phyloP scores from a whole-genome alignment of 2,797 vertebrate genomes.

The Nyctibius grandis region DNA sequence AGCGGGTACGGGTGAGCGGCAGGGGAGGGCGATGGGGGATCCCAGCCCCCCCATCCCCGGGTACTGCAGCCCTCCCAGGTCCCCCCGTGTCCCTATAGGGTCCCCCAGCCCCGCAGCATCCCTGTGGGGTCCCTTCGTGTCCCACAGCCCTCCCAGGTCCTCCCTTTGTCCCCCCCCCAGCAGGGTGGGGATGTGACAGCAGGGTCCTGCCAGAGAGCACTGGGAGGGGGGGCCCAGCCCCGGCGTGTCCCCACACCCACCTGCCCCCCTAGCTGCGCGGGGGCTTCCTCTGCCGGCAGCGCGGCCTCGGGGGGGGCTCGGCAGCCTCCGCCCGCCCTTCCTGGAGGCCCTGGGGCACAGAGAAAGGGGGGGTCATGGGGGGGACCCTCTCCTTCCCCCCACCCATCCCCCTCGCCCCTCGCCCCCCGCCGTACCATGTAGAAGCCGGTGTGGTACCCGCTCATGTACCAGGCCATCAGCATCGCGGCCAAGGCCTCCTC shows the following conservation, averaged over 20 bases:
- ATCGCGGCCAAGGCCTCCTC: constrained; percentile 41
- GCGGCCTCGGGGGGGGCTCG: not conserved
- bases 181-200: not conserved
- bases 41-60: rapidly evolving
- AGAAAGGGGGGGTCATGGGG: not conserved
- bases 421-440: constrained; percentile 47
- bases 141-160: not conserved
- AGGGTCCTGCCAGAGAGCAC: not conserved
- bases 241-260: not conserved
- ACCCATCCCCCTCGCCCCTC: rapidly evolving
- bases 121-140: too few species aligned
- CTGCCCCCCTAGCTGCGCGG: not conserved
- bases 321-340: not conserved
- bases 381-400: not conserved
- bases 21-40: not conserved
- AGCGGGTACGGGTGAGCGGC: rapidly evolving
- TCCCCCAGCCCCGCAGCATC: not conserved
- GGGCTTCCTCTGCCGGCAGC: not conserved
- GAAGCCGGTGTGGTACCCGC: constrained; percentile 75
- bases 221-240: not conserved
- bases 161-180: too few species aligned
- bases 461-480: constrained; percentile 77
- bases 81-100: too few species aligned
- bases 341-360: not conserved
- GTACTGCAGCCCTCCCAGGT: not conserved